Conservation (phyloP, 1,140 invertebrate species). For the Drosophila takahashii region DNA sequence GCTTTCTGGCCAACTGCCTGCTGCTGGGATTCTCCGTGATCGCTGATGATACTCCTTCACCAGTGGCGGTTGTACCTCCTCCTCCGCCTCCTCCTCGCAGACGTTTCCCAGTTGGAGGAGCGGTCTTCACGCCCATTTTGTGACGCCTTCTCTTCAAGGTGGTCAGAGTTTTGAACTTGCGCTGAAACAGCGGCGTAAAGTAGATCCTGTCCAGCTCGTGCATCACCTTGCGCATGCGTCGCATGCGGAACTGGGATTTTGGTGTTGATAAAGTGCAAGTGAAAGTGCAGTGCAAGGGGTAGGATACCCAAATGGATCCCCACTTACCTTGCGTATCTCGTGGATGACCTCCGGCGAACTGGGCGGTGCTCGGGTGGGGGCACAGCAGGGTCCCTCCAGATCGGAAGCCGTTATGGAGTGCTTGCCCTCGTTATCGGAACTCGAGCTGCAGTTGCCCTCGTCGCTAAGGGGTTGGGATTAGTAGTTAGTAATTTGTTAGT, state of each 20-base stretch:
- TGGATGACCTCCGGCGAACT: constrained; percentile 85
- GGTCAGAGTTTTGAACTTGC: constrained; percentile 68
- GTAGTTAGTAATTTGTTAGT: not conserved
- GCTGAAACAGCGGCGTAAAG: constrained; percentile 75
- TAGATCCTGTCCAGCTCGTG: constrained; percentile 79
- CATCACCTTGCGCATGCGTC: constrained; percentile 80
- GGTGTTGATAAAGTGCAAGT: not conserved
- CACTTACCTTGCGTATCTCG: constrained; percentile 77
- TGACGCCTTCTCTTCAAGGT: constrained; percentile 57
- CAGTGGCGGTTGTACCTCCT: not conserved
- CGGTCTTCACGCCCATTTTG: constrained; percentile 43
- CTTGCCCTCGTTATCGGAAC: constrained; percentile 84
- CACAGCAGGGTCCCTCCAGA: constrained; percentile 83
- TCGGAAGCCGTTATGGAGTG: constrained; percentile 75
- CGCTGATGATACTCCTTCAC: not conserved
- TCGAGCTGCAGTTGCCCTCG: constrained; percentile 91
- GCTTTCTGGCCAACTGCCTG: not conserved
- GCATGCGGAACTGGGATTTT: constrained; percentile 58
- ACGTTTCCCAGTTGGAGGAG: constrained; percentile 18
- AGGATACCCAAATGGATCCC: too few species aligned
- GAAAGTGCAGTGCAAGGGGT: not conserved
- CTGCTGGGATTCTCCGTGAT: not conserved
- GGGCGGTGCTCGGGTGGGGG: constrained; percentile 85
- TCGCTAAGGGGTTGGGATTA: constrained; percentile 86
- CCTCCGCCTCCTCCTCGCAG: constrained; percentile 14